A percentile compares a stretch with the other conserved stretches of the same genome.
These are phyloP conservation scores for Pinctada fucata DNA, from an alignment of 2,888 invertebrate genomes.

Conservation along the genomic window DNA sequence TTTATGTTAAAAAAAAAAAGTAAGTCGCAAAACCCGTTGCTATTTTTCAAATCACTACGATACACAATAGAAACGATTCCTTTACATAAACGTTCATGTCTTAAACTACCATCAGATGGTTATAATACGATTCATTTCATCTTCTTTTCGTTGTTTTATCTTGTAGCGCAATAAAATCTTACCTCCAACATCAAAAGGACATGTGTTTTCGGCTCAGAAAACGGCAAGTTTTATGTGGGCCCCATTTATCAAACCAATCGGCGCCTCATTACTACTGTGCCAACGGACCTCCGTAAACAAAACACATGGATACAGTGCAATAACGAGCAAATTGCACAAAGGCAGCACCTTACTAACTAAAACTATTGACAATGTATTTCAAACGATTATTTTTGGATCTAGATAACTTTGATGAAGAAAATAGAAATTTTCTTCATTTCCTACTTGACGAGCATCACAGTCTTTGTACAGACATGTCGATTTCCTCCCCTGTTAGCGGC, in stretches of 20 bases:
- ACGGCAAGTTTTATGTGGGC: background rate
- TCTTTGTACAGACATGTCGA: no score
- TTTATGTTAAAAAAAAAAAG: no score
- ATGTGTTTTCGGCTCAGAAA: slow-evolving; percentile 1
- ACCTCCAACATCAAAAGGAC: slow-evolving; percentile 6
- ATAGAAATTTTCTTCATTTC: no score
- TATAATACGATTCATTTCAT: background rate
- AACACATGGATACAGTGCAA: background rate
- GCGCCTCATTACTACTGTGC: slow-evolving; percentile 6
- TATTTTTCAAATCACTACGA: no score
- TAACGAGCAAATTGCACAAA: background rate
- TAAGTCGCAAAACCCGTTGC: no score
- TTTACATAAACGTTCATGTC: background rate
- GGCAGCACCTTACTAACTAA: background rate
- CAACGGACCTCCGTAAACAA: slow-evolving; percentile 11
- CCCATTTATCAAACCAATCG: slow-evolving; percentile 12
- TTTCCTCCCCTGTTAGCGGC: no score
- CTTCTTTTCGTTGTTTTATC: background rate
- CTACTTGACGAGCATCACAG: no score
- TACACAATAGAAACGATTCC: background rate
- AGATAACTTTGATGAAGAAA: no score
- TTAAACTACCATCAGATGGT: no score
- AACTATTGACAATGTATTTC: background rate
- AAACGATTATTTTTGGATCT: no score
- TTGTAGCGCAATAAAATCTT: background rate